Percentiles rank a stretch among this genome's conserved stretches.
phyloP scores from a whole-genome alignment of 2,113 vertebrate genomes.

The Corynorhinus townsendii region DNA sequence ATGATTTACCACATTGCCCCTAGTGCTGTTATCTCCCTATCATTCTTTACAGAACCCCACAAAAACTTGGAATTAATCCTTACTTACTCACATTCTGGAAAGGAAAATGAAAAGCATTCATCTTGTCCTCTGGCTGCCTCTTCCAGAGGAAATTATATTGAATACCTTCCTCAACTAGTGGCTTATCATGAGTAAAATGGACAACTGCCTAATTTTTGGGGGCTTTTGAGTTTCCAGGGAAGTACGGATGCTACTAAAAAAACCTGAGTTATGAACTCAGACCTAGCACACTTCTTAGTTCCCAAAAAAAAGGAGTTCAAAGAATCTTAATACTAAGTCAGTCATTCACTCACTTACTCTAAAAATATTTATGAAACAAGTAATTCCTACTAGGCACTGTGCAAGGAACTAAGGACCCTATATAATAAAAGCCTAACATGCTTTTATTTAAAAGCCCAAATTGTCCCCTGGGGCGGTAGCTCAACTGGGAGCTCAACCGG shows the following conservation, averaged over 20 bases:
- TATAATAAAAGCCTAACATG: too few relatives aligned
- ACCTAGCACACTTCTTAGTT: background rate
- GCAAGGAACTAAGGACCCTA: slow-evolving; percentile 11
- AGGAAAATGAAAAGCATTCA: background rate
- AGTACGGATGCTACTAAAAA: background rate
- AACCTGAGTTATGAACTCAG: background rate
- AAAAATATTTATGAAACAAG: background rate
- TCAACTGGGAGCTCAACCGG: too few relatives aligned
- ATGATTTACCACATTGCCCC: background rate
- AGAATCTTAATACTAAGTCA: slow-evolving; percentile 9
- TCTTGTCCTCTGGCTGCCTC: background rate
- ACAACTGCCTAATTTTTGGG: background rate
- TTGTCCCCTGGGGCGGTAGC: too few relatives aligned
- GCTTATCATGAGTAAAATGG: background rate
- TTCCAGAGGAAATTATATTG: background rate
- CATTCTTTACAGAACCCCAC: background rate
- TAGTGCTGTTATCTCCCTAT: background rate
- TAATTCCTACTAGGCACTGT: background rate
- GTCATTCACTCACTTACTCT: background rate
- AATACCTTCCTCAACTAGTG: background rate
- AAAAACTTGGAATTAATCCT: background rate
- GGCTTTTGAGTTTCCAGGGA: background rate
- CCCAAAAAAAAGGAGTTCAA: background rate
- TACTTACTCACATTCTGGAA: background rate
- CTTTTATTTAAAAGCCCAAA: too few relatives aligned